A percentile compares a stretch with the other conserved stretches of the same genome.
Evolutionary conservation across 2,113 vertebrate genomes (phyloP).

Genomic region (Callorhinus ursinus): DNA sequence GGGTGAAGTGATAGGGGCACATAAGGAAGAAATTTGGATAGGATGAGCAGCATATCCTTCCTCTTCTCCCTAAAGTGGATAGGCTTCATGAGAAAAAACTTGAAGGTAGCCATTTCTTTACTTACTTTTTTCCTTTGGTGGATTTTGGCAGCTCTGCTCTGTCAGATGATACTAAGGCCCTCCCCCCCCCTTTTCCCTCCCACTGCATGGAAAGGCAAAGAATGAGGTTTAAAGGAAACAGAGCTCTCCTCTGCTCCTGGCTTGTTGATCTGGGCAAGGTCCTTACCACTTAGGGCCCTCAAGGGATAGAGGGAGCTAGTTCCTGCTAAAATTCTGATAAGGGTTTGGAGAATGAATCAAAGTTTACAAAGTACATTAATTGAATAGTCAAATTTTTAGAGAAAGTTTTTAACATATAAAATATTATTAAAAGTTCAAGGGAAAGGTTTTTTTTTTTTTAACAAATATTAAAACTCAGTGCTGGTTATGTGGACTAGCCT

Average conservation of each 20-base stretch:
- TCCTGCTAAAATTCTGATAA: slow-evolving; percentile 7
- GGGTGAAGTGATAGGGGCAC: background rate
- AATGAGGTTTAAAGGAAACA: background rate
- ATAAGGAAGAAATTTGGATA: background rate
- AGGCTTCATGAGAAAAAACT: background rate
- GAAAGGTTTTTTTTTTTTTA: background rate
- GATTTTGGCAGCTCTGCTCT: slow-evolving; percentile 51
- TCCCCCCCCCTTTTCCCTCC: background rate
- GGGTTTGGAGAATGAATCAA: background rate
- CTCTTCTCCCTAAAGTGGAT: background rate
- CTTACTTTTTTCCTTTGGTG: background rate
- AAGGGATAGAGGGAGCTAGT: background rate
- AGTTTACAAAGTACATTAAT: background rate
- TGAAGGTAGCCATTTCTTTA: background rate
- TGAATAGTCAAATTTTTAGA: background rate
- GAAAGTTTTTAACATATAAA: background rate
- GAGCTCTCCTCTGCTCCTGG: background rate
- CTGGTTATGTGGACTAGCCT: background rate
- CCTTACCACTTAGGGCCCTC: background rate
- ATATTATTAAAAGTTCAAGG: background rate
- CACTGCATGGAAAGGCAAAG: background rate
- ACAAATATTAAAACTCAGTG: background rate
- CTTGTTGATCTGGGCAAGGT: slow-evolving; percentile 43
- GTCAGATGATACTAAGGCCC: background rate
- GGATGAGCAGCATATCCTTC: background rate